Percentiles rank a stretch among this genome's conserved stretches.
Evolutionary conservation across 2,797 vertebrate species (phyloP).

Genomic region (Phalloptychus januarius): DNA sequence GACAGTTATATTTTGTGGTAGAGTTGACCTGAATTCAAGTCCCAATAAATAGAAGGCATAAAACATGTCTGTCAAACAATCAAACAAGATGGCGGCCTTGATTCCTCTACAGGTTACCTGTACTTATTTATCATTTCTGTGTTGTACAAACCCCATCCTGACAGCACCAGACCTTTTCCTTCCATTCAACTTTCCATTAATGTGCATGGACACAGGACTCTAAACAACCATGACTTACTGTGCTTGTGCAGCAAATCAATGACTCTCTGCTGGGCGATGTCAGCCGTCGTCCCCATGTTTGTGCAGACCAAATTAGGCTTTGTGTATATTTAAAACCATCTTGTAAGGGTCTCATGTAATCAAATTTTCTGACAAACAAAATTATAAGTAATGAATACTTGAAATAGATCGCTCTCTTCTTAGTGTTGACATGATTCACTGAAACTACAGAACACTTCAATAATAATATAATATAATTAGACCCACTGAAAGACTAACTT

Average conservation of each 20-base stretch:
- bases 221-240: neutral
- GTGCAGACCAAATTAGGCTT: neutral
- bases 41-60: too few species aligned
- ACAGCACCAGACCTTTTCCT: slow-evolving; percentile 3
- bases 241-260: neutral
- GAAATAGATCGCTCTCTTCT: neutral
- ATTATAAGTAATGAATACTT: neutral
- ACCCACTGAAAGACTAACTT: neutral
- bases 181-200: neutral
- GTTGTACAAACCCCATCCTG: neutral
- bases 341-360: neutral
- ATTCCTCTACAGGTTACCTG: neutral
- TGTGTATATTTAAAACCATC: neutral
- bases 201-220: neutral
- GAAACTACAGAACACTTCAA: neutral
- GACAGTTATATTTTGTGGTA: too few species aligned
- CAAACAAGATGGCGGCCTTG: too few species aligned
- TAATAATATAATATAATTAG: neutral
- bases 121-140: neutral
- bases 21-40: too few species aligned
- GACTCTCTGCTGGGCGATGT: neutral
- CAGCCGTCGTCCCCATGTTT: neutral
- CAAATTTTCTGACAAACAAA: neutral
- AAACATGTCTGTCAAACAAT: too few species aligned
- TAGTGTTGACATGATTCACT: neutral